Percentiles rank a stretch among this genome's conserved stretches.
Evolutionary conservation across 92 coral and sea anemone species (phyloP).

Genomic region (Galaxea fascicularis): DNA sequence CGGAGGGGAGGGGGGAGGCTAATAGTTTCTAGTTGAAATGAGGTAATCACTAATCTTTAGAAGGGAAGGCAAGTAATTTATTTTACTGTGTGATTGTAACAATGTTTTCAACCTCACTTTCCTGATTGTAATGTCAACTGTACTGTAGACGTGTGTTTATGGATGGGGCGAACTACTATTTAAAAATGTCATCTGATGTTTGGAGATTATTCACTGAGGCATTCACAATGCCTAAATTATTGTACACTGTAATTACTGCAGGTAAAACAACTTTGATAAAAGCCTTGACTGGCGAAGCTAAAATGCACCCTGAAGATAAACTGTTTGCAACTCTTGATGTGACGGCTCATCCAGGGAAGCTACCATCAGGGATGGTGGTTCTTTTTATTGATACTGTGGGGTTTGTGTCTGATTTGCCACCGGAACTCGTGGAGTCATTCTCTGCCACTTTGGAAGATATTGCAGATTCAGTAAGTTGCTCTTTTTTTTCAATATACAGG

Average conservation of each 20-base stretch:
- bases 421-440: slow-evolving; percentile 95
- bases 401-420: slow-evolving; percentile 95
- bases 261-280: slow-evolving; percentile 96
- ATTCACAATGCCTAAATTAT: too few species aligned
- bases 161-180: not conserved
- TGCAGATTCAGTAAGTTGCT: slow-evolving; percentile 78
- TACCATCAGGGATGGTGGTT: slow-evolving; percentile 88
- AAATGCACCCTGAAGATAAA: slow-evolving; percentile 96
- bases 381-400: slow-evolving; percentile 96
- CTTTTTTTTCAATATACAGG: not conserved
- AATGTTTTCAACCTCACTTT: too few species aligned
- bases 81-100: too few species aligned
- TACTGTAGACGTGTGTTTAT: too few species aligned
- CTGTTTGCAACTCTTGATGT: slow-evolving; percentile 98
- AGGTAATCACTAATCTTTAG: too few species aligned
- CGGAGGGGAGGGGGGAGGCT: too few species aligned
- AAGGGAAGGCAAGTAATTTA: too few species aligned
- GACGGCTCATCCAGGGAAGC: slow-evolving; percentile 93
- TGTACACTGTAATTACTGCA: slow-evolving; percentile 27
- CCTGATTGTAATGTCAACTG: too few species aligned
- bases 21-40: too few species aligned
- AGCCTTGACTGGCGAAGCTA: slow-evolving; percentile 88
- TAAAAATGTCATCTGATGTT: not conserved
- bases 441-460: slow-evolving; percentile 96
- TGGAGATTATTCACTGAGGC: too few species aligned